A percentile compares a stretch with the other conserved stretches of the same genome.
Conservation (phyloP, 2,113 vertebrate species). For the Grantiella picta region DNA sequence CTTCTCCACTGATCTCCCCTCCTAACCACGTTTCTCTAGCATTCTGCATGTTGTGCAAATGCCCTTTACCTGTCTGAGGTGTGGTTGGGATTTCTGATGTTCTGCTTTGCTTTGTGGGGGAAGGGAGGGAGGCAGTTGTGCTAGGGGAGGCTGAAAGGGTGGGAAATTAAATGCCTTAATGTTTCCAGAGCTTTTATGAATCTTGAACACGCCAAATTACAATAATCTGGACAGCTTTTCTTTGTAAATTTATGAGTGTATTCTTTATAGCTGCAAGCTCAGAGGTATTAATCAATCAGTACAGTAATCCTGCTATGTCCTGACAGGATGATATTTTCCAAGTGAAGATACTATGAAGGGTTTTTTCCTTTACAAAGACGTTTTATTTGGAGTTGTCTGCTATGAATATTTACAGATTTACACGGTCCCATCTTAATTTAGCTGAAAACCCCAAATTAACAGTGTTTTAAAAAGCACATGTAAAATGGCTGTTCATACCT, state of each 20-base stretch:
- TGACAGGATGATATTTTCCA: not conserved
- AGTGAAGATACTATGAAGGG: not conserved
- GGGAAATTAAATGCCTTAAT: not conserved
- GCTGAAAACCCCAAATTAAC: not conserved
- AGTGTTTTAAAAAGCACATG: not conserved
- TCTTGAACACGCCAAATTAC: not conserved
- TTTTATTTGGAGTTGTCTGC: not conserved
- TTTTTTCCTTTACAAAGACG: not conserved
- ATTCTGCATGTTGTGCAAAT: not conserved
- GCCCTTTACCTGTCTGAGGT: not conserved
- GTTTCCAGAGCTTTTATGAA: not conserved
- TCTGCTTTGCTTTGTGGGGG: not conserved
- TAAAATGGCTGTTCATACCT: not conserved
- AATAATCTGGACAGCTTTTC: not conserved
- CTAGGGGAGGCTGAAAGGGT: not conserved
- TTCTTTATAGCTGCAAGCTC: not conserved
- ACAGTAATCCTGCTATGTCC: not conserved
- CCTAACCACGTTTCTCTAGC: no score
- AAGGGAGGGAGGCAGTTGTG: not conserved
- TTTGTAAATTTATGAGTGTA: not conserved
- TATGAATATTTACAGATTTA: not conserved
- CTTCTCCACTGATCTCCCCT: no score
- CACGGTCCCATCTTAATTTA: not conserved
- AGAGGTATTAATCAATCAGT: not conserved
- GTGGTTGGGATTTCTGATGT: accelerated